Base-by-base conservation (phyloP, 2,797 vertebrate species). In the Mastacembelus armatus region DNA sequence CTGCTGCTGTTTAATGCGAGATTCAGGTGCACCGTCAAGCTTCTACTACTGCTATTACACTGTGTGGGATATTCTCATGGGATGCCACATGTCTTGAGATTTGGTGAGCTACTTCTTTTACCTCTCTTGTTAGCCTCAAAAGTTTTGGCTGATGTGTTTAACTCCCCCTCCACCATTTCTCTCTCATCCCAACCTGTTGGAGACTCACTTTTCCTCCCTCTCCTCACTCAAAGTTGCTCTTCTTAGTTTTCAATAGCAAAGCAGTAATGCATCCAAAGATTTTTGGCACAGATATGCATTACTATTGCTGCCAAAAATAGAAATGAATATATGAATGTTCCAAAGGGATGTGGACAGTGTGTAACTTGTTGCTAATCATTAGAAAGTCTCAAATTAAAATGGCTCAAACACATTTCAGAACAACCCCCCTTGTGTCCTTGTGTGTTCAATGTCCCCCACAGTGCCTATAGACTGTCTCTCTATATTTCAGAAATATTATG, bases 1-100 rank as follows among this genome's bases (percentile, higher is more conserved):
- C 89, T 77, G 86, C 76, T 94, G 91, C 89, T 95, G 91, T 95
- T 92, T 92, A 91, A 94, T 86, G 92, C 93, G 90, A 94, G 96
- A 93, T 93, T 95, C 93, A 93, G 93, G 93, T 92, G 93, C 93
- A 92, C 86, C 89, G 68, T 93, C 90, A 92, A 93, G 93, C 93
- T 96, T 76, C 92, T 96, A 56, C 92, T 96, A 91, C 95, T 96
- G 92, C 95, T 96, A 51, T 90, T 96, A 79, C 92, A 75, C 78
- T 96, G 94, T 93, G 95, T 96, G 94, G 96, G 96, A 93, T 96
- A 94, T 94, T 95, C 94, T 86, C 95, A 94, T 86, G 96, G 96
- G 94, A 99, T 98, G 91, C 97, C 98, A 75, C 96, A 99, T 91
- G 98, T 99, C 60, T 78, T 99, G 88, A 95, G 98, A 95, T 98